Base-by-base conservation (phyloP, 1,140 invertebrate genomes). In the Teleogryllus occipitalis region DNA sequence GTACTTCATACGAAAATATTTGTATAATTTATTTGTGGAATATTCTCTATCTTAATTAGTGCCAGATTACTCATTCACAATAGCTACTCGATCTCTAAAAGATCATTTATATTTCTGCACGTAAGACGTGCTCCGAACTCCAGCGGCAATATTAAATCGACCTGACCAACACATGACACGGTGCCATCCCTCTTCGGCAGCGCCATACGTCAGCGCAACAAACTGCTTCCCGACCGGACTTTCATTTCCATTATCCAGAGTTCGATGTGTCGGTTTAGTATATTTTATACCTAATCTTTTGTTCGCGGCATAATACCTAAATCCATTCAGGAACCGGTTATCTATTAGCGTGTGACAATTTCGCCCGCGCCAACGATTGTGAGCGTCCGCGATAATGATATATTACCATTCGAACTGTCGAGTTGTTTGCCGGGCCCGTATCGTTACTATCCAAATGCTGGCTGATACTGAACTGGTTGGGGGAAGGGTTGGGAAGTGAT, bases 261-360 rank as follows among this genome's bases (percentile, higher is more conserved):
- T 65, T 65, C 18, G 54, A 65, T 65, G 54, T 65, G 54, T 65
- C 54, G 54, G 10, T 65, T 65, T 65, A 65, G 54, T 65, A 65
- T 65, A 65, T 65, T 65, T 65, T 65, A 65, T 65, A 65, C 54
- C 54, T 65, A 65, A 65, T 65, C 54, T 18, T 65, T 65, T 65
- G 54, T 65, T 14, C 54, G 54, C 18, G 10, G 54, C 54, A 65
- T 65, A 65, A 65, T 65, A 18, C 54, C 54, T 14, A 18, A 65
- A 65, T 65, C 54, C 54, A 65, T 65, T 65, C 10, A 65, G 54
- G 54, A 65, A 65, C 10, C 54, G 54, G 54, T 65, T 65, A 65
- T 65, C 54, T 65, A 65, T 65, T 65, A 65, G 54, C 54, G 54
- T 14, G 54, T 10, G 54, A 65, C 54, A 65, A 65, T 65, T 65